These are phyloP conservation scores for Osmerus mordax DNA, from an alignment of 2,113 vertebrate species.

Conservation along the genomic window DNA sequence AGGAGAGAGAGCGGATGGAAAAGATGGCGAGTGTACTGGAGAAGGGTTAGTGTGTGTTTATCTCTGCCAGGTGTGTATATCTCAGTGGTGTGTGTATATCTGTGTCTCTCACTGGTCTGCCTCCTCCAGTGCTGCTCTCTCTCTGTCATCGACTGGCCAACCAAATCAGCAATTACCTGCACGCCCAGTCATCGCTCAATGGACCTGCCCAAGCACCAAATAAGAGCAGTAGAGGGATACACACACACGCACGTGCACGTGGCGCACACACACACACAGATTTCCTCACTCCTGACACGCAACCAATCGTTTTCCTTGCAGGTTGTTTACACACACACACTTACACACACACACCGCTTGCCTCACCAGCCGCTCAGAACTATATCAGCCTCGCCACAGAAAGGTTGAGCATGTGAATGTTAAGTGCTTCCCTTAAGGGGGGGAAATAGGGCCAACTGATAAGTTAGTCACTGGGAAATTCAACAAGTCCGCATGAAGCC, in stretches of 20 bases:
- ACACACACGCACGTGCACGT: conserved; percentile 12
- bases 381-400: conserved; percentile 64
- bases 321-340: not conserved
- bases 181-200: conserved; percentile 69
- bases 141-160: conserved; percentile 67
- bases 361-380: conserved; percentile 69
- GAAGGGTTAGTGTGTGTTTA: conserved; percentile 6
- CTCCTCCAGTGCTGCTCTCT: conserved; percentile 30
- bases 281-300: not conserved
- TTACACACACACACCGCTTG: conserved; percentile 22
- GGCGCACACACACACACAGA: not conserved
- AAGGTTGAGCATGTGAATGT: conserved; percentile 67
- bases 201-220: conserved; percentile 75
- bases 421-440: conserved; percentile 64
- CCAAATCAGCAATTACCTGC: conserved; percentile 75
- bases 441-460: conserved; percentile 61
- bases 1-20: too few species aligned
- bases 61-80: conserved; percentile 16
- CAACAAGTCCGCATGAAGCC: conserved; percentile 66
- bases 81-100: conserved; percentile 30
- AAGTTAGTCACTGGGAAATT: conserved; percentile 67
- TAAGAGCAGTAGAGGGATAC: conserved; percentile 48
- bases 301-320: not conserved
- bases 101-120: conserved; percentile 32
- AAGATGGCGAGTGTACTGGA: too few species aligned